Evolutionary conservation across 2,888 invertebrate genomes (phyloP).

Genomic region (Pristionchus exspectatus): DNA sequence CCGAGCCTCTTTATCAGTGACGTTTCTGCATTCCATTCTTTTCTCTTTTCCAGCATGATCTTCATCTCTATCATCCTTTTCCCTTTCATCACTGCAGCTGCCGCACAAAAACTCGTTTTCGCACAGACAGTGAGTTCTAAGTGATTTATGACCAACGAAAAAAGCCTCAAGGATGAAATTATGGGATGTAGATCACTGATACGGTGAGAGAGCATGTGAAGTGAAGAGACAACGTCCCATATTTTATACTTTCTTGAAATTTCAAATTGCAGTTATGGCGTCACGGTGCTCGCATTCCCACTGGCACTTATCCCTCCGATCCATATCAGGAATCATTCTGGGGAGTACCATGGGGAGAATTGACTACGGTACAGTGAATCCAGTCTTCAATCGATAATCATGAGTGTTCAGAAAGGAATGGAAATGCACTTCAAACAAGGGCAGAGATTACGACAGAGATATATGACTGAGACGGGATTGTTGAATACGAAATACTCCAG

Average conservation of each 20-base stretch:
- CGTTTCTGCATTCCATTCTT: neutral
- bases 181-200: no score
- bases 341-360: conserved; percentile 64
- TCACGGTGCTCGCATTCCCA: conserved; percentile 71
- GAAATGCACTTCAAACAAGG: conserved; percentile 49
- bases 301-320: conserved; percentile 62
- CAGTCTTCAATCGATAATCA: neutral
- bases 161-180: no score
- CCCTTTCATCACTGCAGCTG: neutral
- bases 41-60: neutral
- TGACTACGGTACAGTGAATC: conserved; percentile 59
- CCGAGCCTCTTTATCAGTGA: conserved; percentile 8
- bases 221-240: neutral
- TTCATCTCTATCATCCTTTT: neutral
- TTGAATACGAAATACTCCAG: conserved; percentile 32
- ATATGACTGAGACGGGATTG: conserved; percentile 2
- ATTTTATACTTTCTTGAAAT: neutral
- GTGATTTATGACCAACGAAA: no score
- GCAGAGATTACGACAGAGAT: conserved; percentile 25
- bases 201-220: neutral
- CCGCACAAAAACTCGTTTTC: conserved; percentile 10
- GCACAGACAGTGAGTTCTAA: conserved; percentile 13
- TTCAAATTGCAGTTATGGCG: conserved; percentile 66
- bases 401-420: conserved; percentile 14
- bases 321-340: conserved; percentile 58